A percentile compares a stretch with the other conserved stretches of the same genome.
Conservation (phyloP, 2,797 vertebrate genomes). For the Leptodactylus fallax region DNA sequence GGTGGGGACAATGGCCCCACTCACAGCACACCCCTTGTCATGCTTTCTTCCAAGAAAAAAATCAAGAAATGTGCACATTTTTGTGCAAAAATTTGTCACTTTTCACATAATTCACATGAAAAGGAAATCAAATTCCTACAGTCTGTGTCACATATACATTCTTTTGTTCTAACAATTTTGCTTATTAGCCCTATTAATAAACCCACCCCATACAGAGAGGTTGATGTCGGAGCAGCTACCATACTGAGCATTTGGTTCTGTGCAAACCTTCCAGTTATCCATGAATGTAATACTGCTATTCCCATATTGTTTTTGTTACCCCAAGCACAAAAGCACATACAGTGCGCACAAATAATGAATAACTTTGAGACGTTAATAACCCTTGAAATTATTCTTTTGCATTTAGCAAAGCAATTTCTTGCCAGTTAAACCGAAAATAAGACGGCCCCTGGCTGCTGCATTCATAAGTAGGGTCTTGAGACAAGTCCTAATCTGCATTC, state of each 20-base stretch:
- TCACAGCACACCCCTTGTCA: no score
- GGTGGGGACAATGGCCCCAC: no score
- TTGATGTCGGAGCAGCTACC: background rate
- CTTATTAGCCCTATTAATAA: background rate
- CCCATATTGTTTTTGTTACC: constrained; percentile 39
- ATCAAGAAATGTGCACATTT: no score
- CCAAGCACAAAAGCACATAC: constrained; percentile 22
- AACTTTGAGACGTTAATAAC: constrained; percentile 40
- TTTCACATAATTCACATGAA: no score
- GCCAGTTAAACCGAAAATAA: constrained; percentile 66
- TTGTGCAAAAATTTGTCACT: no score
- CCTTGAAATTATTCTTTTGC: constrained; percentile 60
- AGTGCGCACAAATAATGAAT: constrained; percentile 35
- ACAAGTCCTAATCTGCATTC: constrained; percentile 55
- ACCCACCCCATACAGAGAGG: background rate
- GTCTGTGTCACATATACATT: background rate
- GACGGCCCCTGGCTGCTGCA: constrained; percentile 66
- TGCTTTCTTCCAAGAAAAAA: no score
- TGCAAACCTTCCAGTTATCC: background rate
- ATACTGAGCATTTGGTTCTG: background rate
- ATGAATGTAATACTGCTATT: background rate
- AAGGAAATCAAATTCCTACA: no score
- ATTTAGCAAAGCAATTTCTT: constrained; percentile 64
- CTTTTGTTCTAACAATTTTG: background rate
- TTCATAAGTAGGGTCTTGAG: constrained; percentile 67